Percentiles rank a stretch among this genome's conserved stretches.
These are phyloP conservation scores for Ceyx melanurus DNA, from an alignment of 2,113 vertebrate species.

Conservation along the genomic window DNA sequence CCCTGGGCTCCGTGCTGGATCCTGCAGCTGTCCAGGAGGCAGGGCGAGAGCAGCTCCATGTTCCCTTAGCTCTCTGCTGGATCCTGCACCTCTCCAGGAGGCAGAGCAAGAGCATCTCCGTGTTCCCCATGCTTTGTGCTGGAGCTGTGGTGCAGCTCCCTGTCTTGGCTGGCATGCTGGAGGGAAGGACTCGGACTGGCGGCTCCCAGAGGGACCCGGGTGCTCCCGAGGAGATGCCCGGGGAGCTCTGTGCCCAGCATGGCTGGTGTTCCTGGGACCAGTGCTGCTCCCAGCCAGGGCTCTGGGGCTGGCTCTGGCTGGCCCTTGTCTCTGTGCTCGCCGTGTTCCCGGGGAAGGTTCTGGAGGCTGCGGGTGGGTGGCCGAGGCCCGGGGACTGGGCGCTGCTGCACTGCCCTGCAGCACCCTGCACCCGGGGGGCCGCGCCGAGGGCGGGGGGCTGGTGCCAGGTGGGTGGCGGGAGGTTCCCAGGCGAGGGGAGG, in stretches of 20 bases:
- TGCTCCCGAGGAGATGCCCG: background rate
- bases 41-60: too few species aligned
- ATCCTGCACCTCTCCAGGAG: accelerated
- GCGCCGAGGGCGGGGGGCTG: background rate
- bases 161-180: accelerated
- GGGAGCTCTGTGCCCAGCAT: background rate
- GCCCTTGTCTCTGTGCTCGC: background rate
- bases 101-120: too few species aligned
- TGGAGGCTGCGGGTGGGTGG: accelerated
- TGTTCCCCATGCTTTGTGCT: background rate
- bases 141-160: background rate
- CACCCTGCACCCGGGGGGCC: background rate
- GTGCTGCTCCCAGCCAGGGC: background rate
- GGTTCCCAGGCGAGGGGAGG: slow-evolving; percentile 50
- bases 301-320: accelerated
- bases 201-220: accelerated
- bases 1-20: too few species aligned
- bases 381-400: accelerated
- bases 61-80: background rate
- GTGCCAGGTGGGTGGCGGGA: background rate
- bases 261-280: background rate
- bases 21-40: too few species aligned
- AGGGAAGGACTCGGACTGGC: background rate
- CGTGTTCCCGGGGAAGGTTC: background rate
- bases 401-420: background rate